phyloP scores from a whole-genome alignment of 2,113 vertebrate species.

The Dicentrarchus labrax region DNA sequence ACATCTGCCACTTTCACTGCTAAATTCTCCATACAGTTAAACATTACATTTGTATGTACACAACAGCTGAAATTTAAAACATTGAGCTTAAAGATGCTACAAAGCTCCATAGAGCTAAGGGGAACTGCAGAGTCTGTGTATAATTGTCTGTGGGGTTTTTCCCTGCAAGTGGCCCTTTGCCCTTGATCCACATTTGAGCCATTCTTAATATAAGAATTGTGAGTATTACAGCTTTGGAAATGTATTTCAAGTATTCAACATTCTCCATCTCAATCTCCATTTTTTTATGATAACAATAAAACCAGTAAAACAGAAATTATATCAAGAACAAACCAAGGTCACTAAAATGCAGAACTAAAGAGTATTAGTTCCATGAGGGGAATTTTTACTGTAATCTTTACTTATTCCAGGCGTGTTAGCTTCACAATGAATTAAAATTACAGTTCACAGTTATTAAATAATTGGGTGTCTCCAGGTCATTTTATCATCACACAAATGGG shows the following conservation, averaged over 20 bases:
- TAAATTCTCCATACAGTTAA: too few species aligned
- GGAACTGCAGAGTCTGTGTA: too few species aligned
- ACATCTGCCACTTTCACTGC: too few species aligned
- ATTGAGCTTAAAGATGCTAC: too few species aligned
- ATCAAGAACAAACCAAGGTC: neutral
- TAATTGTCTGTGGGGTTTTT: neutral
- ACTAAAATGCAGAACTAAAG: neutral
- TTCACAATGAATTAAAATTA: conserved; percentile 6
- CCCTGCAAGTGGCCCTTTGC: neutral
- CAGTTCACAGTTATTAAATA: conserved; percentile 32
- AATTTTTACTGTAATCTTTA: neutral
- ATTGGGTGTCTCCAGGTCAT: conserved; percentile 28
- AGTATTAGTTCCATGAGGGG: neutral
- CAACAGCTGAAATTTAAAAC: too few species aligned
- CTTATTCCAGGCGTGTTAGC: neutral
- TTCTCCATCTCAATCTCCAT: neutral
- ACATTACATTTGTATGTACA: too few species aligned
- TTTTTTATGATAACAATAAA: neutral
- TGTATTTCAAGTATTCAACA: neutral
- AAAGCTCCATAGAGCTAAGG: too few species aligned
- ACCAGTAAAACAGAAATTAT: neutral
- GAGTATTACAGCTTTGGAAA: neutral
- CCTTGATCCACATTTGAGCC: neutral
- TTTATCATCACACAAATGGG: conserved; percentile 32
- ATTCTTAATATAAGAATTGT: neutral